Evolutionary conservation across 2,888 invertebrate genomes (phyloP), one percentile per base, ranked within the genome.

Genomic region (Hirtodrosophila duncani): DNA sequence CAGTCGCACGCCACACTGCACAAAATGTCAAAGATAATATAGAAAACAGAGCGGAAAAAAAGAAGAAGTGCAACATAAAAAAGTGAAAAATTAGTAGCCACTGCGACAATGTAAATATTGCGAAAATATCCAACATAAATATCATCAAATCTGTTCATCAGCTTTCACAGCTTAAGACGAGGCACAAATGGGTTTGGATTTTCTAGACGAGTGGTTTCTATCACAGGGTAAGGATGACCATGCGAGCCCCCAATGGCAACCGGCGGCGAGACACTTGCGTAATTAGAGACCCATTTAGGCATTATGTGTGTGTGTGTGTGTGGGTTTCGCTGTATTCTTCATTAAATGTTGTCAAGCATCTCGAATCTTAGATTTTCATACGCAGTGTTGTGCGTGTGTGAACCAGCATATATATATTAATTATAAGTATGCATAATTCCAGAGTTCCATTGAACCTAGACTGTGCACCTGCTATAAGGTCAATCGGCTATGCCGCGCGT

Each of bases 201-300:
- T 85, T 83, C 80, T 85, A 69, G 85, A 85, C 67, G 85, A 85
- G 71, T 85, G 85, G 85, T 85, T 85, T 79, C 77, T 85, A 79
- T 85, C 84, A 63, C 85, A 85, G 85, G 85, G 85, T 85, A 85
- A 85, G n/a, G 78, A 57, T 51, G 33, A 11, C 43, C 43, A 30
- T 45, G 23, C 27, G 29, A 27, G 31, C 11, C 26, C 18, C 38
- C 5, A 24, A 30, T 33, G n/a, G 31, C 39, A 21, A 21, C 13
- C 18, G 18, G 34, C 57, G 45, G 7, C 13, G 49, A 44, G 44
- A 57, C 58, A 58, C 72, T 74, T 74, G 72, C 72, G 72, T 74
- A 74, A 74, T 70, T 77, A n/a, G 58, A 49, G 58, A 45, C 51
- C 63, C 55, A 68, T 55, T 68, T 56, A 48, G n/a, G n/a, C n/a